phyloP scores from a whole-genome alignment of 2,888 invertebrate genomes.

The Cephalotes varians region DNA sequence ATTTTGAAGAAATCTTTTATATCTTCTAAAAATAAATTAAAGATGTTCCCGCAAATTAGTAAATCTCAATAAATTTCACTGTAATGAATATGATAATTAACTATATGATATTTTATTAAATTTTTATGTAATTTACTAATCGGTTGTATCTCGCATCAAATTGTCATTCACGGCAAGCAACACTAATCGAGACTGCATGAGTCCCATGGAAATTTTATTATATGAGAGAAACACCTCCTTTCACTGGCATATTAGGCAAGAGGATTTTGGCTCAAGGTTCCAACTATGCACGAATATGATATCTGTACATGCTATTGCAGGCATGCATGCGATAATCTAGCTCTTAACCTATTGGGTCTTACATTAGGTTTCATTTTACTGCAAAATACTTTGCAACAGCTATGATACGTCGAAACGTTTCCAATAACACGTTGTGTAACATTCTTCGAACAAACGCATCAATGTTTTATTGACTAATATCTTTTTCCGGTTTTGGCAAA shows the following conservation, averaged over 20 bases:
- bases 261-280: slow-evolving; percentile 29
- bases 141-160: background rate
- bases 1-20: background rate
- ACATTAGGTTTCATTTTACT: background rate
- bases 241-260: slow-evolving; percentile 30
- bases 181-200: background rate
- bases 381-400: background rate
- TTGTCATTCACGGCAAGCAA: background rate
- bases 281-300: background rate
- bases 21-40: background rate
- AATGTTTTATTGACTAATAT: background rate
- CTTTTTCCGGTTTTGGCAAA: background rate
- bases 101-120: background rate
- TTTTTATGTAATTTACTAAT: background rate
- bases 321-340: background rate
- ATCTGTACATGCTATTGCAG: background rate
- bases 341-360: background rate
- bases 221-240: slow-evolving; percentile 19
- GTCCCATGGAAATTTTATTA: background rate
- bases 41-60: background rate
- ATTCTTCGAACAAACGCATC: background rate
- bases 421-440: background rate
- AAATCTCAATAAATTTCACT: background rate
- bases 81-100: background rate
- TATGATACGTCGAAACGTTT: background rate